A percentile compares a stretch with the other conserved stretches of the same genome.
Evolutionary conservation across 2,113 vertebrate genomes (phyloP).

Genomic region (Pipa parva): DNA sequence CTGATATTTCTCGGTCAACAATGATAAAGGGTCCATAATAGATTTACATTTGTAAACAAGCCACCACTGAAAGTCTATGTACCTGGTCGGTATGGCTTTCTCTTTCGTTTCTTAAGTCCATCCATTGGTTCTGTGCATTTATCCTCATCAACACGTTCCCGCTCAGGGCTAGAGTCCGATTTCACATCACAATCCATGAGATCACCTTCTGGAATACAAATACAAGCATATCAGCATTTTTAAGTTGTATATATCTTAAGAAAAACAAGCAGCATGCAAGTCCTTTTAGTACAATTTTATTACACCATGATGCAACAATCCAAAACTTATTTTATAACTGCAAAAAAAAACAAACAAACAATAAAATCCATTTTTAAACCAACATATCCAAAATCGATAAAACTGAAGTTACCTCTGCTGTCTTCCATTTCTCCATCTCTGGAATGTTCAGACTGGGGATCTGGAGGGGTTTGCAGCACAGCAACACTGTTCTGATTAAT

Average conservation of each 20-base stretch:
- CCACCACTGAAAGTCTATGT: slow-evolving; percentile 37
- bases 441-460: slow-evolving; percentile 78
- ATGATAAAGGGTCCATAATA: too few species aligned
- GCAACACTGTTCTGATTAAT: slow-evolving; percentile 98
- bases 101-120: slow-evolving; percentile 86
- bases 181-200: slow-evolving; percentile 88
- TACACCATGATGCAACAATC: too few species aligned
- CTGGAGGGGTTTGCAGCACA: slow-evolving; percentile 86
- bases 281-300: too few species aligned
- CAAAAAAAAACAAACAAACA: too few species aligned
- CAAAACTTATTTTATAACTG: too few species aligned
- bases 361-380: too few species aligned
- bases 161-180: slow-evolving; percentile 93
- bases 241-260: too few species aligned
- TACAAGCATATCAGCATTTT: too few species aligned
- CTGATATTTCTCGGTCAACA: too few species aligned
- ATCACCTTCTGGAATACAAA: slow-evolving; percentile 73
- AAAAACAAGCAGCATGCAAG: too few species aligned
- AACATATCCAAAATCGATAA: slow-evolving; percentile 3
- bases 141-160: slow-evolving; percentile 76
- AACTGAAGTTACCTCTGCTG: slow-evolving; percentile 71
- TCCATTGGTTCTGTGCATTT: slow-evolving; percentile 73
- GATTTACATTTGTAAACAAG: too few species aligned
- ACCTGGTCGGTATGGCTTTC: slow-evolving; percentile 98
- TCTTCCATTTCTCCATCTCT: slow-evolving; percentile 84